Conservation (phyloP, 2,113 vertebrate species). For the Pelodiscus sinensis region DNA sequence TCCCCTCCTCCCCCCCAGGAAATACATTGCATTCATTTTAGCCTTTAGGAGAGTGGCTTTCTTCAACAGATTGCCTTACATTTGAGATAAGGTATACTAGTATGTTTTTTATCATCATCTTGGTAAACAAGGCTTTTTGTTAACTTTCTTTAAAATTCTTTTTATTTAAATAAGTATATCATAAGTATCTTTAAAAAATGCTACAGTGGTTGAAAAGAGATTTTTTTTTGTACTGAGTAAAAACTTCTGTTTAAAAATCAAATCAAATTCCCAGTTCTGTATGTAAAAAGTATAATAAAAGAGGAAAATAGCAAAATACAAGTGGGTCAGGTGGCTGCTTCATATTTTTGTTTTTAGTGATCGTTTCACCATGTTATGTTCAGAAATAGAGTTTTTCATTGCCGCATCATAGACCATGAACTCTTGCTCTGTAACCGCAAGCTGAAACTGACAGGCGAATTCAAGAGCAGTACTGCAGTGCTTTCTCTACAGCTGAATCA, state of each 20-base stretch:
- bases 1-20: neutral
- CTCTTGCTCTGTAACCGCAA: neutral
- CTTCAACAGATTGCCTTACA: conserved; percentile 9
- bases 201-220: neutral
- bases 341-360: neutral
- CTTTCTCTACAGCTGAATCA: neutral
- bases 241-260: conserved; percentile 30
- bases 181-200: neutral
- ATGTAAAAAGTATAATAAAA: neutral
- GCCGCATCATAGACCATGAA: neutral
- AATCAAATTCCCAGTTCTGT: conserved; percentile 10
- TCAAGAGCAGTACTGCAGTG: neutral
- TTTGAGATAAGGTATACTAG: neutral
- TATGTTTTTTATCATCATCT: conserved; percentile 6
- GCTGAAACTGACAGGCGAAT: neutral
- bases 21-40: neutral
- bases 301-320: neutral
- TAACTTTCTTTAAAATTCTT: neutral
- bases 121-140: conserved; percentile 47
- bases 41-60: neutral
- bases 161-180: neutral
- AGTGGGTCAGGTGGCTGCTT: neutral
- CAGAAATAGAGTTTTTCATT: neutral
- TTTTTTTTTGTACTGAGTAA: conserved; percentile 23
- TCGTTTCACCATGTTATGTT: neutral